phyloP scores from a whole-genome alignment of 2,797 vertebrate genomes.

The Parauchenoglanis punctatus region DNA sequence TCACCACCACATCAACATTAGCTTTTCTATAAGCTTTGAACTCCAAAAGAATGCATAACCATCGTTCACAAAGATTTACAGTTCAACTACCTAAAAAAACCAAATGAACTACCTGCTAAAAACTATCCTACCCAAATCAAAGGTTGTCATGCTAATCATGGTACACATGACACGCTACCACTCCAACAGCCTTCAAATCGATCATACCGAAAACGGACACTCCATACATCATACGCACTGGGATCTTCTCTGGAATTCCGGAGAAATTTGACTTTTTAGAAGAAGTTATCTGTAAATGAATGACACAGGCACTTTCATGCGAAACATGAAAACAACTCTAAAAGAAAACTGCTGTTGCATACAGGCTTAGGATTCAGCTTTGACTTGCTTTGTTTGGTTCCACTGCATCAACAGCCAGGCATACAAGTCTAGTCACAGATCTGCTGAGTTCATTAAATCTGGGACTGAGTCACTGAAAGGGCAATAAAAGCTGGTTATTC shows the following conservation, averaged over 20 bases:
- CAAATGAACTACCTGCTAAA: neutral
- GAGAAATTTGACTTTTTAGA: neutral
- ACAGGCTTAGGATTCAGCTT: slow-evolving; percentile 1
- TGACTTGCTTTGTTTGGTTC: neutral
- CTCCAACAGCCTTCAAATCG: neutral
- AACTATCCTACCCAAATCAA: neutral
- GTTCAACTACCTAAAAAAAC: neutral
- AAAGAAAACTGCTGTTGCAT: neutral
- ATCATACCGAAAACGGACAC: neutral
- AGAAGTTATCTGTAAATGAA: neutral
- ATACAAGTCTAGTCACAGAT: neutral
- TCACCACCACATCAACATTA: slow-evolving; percentile 5
- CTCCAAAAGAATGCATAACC: neutral
- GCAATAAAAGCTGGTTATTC: neutral
- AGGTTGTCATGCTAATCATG: neutral
- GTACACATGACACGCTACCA: neutral
- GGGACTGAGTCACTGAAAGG: neutral
- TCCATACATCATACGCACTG: neutral
- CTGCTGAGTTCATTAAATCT: neutral
- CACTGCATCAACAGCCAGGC: neutral
- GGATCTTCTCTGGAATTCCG: slow-evolving; percentile 1
- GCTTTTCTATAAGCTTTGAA: slow-evolving; percentile 1
- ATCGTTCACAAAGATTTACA: neutral
- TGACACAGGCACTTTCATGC: slow-evolving; percentile 26
- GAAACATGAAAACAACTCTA: neutral